Evolutionary conservation across 2,113 vertebrate genomes (phyloP).

Genomic region (Galeopterus variegatus): DNA sequence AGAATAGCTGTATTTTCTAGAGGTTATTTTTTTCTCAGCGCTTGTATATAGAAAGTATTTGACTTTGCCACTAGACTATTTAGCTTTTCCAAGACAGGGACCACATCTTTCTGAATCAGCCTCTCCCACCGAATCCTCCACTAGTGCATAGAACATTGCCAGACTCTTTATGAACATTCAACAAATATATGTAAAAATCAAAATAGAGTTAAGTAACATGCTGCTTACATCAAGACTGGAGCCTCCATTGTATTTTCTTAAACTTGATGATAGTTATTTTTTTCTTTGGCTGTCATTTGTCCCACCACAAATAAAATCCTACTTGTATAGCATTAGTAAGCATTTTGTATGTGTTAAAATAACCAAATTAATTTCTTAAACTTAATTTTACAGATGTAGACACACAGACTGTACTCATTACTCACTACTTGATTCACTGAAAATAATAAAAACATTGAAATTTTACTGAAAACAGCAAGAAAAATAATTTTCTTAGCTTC

Average conservation of each 20-base stretch:
- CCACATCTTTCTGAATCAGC: neutral
- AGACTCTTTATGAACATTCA: neutral
- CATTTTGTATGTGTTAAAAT: neutral
- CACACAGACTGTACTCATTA: neutral
- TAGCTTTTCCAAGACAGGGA: neutral
- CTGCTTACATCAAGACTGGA: neutral
- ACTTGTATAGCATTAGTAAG: neutral
- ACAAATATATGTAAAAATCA: neutral
- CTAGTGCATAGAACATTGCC: neutral
- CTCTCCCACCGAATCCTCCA: neutral
- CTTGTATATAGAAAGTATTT: neutral
- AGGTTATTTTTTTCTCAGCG: neutral
- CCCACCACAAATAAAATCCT: neutral
- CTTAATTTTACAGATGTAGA: neutral
- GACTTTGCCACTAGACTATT: neutral
- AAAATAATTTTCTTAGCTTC: constrained; percentile 33
- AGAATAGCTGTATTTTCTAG: neutral
- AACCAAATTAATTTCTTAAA: neutral
- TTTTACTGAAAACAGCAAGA: neutral
- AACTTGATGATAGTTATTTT: neutral
- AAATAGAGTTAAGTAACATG: neutral
- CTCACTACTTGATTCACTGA: neutral
- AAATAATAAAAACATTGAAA: constrained; percentile 19
- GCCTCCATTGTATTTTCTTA: neutral
- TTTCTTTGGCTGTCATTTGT: neutral